Percentiles rank a stretch among this genome's conserved stretches.
phyloP scores from a whole-genome alignment of 2,113 vertebrate species.

The Colinus virginianus region DNA sequence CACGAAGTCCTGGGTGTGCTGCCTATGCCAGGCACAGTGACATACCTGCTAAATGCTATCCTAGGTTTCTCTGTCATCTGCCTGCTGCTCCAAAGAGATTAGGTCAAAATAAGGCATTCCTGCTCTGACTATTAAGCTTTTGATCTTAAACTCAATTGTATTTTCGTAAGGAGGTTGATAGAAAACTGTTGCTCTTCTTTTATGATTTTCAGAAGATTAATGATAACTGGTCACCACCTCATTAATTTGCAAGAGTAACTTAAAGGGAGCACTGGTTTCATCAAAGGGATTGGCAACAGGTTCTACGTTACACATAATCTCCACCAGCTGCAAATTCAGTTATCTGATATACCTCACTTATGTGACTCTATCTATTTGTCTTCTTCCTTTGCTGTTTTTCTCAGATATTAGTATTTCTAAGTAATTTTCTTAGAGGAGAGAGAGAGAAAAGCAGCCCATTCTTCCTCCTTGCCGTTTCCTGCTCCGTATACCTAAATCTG shows the following conservation, averaged over 20 bases:
- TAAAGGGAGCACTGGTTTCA: slow-evolving; percentile 63
- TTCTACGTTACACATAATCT: slow-evolving; percentile 67
- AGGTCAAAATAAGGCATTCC: background rate
- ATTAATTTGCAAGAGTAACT: slow-evolving; percentile 64
- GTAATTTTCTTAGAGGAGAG: background rate
- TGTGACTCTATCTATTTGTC: slow-evolving; percentile 58
- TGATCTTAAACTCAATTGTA: slow-evolving; percentile 19
- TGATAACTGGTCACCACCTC: slow-evolving; percentile 69
- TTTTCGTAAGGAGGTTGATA: slow-evolving; percentile 12
- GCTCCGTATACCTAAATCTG: background rate
- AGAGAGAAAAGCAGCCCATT: accelerated
- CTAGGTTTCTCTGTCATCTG: background rate
- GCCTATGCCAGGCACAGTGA: background rate
- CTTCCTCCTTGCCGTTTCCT: background rate
- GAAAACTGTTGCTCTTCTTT: slow-evolving; percentile 45
- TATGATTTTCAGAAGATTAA: slow-evolving; percentile 63
- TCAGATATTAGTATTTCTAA: slow-evolving; percentile 51
- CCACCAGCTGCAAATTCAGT: slow-evolving; percentile 67
- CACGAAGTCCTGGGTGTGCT: background rate
- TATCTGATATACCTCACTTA: slow-evolving; percentile 62
- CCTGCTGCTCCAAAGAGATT: background rate
- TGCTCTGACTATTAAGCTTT: background rate
- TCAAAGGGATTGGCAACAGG: slow-evolving; percentile 68
- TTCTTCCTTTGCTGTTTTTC: slow-evolving; percentile 56
- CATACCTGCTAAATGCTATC: background rate